Evolutionary conservation across 2,888 invertebrate genomes (phyloP).

Genomic region (Adela reaumurella): DNA sequence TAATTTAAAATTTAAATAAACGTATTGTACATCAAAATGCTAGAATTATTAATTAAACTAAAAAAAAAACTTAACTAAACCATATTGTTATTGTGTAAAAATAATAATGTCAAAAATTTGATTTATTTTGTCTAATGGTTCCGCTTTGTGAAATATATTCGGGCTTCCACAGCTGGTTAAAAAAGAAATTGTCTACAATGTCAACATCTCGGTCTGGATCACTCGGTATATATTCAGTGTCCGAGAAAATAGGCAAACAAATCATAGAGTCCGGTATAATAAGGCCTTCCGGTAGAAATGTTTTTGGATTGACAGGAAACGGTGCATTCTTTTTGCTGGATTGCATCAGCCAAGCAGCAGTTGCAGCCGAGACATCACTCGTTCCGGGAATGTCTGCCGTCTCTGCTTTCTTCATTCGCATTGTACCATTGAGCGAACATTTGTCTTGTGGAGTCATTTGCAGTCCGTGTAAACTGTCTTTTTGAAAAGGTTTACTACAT

Average conservation of each 20-base stretch:
- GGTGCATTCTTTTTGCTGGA: conserved; percentile 23
- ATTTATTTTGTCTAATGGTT: conserved; percentile 1
- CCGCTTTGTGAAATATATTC: conserved; percentile 34
- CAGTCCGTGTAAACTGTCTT: not conserved
- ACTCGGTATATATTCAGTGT: conserved; percentile 13
- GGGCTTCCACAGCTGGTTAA: conserved; percentile 53
- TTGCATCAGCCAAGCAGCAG: conserved; percentile 10
- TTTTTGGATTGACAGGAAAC: conserved; percentile 10
- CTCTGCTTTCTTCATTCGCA: not conserved
- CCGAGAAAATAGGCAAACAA: conserved; percentile 33
- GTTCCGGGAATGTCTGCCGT: not conserved
- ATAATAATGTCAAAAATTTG: not conserved
- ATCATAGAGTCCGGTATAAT: conserved; percentile 38
- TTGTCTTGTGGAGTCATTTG: not conserved
- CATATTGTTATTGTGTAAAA: too few relatives aligned
- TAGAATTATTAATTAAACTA: too few relatives aligned
- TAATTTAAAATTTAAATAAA: too few relatives aligned
- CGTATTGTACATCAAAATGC: too few relatives aligned
- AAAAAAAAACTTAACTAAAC: too few relatives aligned
- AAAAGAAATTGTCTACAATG: conserved; percentile 50
- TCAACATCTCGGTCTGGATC: conserved; percentile 45
- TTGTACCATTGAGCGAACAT: conserved; percentile 7
- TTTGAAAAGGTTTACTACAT: not conserved
- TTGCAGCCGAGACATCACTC: conserved; percentile 10
- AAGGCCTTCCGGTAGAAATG: conserved; percentile 34